These are phyloP conservation scores for Aporophyla nigra DNA, from an alignment of 2,888 invertebrate genomes.

Conservation along the genomic window DNA sequence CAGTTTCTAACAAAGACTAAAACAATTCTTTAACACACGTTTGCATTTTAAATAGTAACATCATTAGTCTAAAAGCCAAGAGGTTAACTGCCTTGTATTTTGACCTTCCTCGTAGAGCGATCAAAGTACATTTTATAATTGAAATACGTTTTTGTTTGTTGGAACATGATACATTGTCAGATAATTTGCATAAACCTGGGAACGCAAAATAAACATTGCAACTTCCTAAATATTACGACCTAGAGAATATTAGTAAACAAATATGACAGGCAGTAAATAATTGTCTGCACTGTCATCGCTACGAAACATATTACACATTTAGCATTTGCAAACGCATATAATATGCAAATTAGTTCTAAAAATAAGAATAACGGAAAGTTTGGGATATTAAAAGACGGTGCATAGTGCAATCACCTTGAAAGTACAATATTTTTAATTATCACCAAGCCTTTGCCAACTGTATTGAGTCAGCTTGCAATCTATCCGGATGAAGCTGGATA, in stretches of 20 bases:
- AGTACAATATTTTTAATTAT: neutral
- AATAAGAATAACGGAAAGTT: neutral
- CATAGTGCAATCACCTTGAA: neutral
- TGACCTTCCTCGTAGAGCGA: conserved; percentile 31
- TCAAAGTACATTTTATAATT: conserved; percentile 43
- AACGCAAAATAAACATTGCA: neutral
- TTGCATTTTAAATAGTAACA: conserved; percentile 26
- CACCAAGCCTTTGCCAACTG: no score
- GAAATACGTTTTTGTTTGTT: conserved; percentile 20
- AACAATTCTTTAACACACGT: conserved; percentile 6
- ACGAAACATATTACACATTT: neutral
- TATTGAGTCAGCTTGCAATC: no score
- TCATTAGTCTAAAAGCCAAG: conserved; percentile 37
- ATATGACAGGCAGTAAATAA: neutral
- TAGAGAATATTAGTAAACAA: conserved; percentile 7
- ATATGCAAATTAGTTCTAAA: conserved; percentile 10
- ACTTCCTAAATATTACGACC: conserved; percentile 39
- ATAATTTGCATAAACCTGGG: conserved; percentile 23
- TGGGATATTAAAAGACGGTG: neutral
- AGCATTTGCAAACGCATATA: neutral
- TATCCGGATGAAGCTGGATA: no score
- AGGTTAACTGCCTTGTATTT: conserved; percentile 40
- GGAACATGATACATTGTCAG: conserved; percentile 10
- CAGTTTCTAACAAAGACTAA: neutral
- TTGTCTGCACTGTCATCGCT: conserved; percentile 12